These are phyloP conservation scores for Peromyscus nudipes DNA, from an alignment of 2,797 vertebrate species.

Conservation along the genomic window DNA sequence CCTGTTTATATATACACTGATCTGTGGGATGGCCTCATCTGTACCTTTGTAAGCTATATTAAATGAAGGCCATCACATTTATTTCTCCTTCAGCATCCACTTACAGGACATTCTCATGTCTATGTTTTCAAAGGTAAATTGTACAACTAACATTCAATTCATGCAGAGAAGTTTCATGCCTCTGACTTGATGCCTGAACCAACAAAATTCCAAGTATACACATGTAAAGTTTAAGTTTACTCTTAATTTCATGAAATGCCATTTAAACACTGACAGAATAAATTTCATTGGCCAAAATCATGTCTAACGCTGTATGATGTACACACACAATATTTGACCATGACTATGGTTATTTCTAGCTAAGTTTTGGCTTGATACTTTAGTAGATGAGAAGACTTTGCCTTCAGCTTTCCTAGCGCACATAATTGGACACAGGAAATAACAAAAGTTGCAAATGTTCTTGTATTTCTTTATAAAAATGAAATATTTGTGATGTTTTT, in stretches of 20 bases:
- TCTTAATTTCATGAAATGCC: slow-evolving; percentile 10
- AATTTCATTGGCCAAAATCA: neutral
- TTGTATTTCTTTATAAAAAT: slow-evolving; percentile 51
- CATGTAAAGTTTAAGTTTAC: neutral
- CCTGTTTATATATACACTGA: slow-evolving; percentile 61
- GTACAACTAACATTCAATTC: neutral
- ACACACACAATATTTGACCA: neutral
- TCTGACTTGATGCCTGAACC: slow-evolving; percentile 14
- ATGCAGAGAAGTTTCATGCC: neutral
- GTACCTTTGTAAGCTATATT: neutral
- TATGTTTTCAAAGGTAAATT: slow-evolving; percentile 28
- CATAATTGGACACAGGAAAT: neutral
- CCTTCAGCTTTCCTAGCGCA: neutral
- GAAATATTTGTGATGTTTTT: neutral
- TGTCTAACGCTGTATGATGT: neutral
- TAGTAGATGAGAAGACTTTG: neutral
- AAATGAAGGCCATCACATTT: slow-evolving; percentile 24
- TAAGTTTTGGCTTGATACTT: slow-evolving; percentile 36
- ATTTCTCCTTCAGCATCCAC: neutral
- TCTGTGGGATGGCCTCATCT: slow-evolving; percentile 1
- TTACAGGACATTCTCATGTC: neutral
- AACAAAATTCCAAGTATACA: neutral
- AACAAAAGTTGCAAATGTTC: slow-evolving; percentile 7
- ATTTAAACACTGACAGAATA: neutral
- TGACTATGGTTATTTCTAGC: neutral